Evolutionary conservation across 2,888 invertebrate species (phyloP), one percentile per base, ranked within the genome.

Genomic region (Drosophila antonietae): DNA sequence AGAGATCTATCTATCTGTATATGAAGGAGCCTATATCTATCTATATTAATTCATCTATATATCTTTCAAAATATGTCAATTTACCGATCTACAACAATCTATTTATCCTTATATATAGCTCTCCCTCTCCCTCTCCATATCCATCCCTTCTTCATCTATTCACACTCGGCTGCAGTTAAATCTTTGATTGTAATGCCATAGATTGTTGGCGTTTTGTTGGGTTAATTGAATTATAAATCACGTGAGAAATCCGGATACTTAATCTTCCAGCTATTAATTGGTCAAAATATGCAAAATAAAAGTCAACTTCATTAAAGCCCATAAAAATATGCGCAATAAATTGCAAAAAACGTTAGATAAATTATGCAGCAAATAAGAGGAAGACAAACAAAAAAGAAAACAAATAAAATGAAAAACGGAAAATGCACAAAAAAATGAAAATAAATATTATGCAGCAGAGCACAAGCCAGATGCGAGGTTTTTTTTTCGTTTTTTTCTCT

Each of bases 271-370:
- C 31, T 33, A 55, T 33, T 51, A 51, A 51, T 68, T 68, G 67
- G 49, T 14, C 49, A 47, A 55, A 47, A 39, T 57, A 35, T 20
- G 35, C 35, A 3, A 68, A n/a, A 56, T 56, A 66, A 66, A 67
- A 67, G 56, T 66, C 67, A 68, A 39, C 57, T 68, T 67, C 68
- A 68, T 68, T 67, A 58, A 67, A 31, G 35, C n/a, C 15, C 46
- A 43, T 35, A 12, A 31, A 58, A 51, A 47, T 12, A 44, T 58
- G 57, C 18, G 43, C 68, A 31, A 68, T 68, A 58, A 68, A 68
- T 58, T 68, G 68, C 68, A 14, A 47, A 68, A 44, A 46, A 33
- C 51, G 58, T 58, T 58, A 43, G 41, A 33, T 68, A 68, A 49
- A 43, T 18, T 20, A 8, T 67, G 53, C 56, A 18, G 2, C 35